Percentiles rank a stretch among this genome's conserved stretches.
Evolutionary conservation across 2,888 invertebrate species (phyloP).

Genomic region (Frankliniella fusca): DNA sequence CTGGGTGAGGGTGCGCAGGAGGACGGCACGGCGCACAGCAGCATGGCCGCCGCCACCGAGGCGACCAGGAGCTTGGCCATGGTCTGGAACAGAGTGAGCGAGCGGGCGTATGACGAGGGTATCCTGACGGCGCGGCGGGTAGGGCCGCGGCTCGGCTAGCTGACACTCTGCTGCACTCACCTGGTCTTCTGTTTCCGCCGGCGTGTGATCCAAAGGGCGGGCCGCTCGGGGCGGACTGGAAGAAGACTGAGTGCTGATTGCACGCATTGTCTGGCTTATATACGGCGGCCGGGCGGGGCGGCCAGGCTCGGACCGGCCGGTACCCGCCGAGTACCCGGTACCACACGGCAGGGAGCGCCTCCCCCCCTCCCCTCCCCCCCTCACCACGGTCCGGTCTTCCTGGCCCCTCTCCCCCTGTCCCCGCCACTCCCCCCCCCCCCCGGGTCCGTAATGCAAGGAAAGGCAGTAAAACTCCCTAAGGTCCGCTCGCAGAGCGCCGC

Average conservation of each 20-base stretch:
- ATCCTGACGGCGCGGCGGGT: neutral
- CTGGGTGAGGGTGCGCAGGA: neutral
- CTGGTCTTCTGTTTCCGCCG: neutral
- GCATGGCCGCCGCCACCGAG: neutral
- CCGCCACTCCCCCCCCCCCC: neutral
- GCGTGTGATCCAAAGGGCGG: neutral
- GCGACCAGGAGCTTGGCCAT: neutral
- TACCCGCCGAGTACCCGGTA: neutral
- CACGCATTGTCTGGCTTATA: neutral
- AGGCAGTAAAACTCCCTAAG: neutral
- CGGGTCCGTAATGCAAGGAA: neutral
- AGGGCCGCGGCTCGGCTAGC: neutral
- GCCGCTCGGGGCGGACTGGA: conserved; percentile 17
- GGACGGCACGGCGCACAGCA: neutral
- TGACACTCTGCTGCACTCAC: neutral
- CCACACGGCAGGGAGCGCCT: neutral
- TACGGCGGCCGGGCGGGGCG: neutral
- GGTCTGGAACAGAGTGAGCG: neutral
- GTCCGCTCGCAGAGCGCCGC: neutral
- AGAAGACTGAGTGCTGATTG: neutral
- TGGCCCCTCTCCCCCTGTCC: neutral
- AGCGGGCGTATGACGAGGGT: neutral
- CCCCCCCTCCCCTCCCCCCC: neutral
- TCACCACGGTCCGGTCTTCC: neutral
- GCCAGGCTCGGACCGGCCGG: neutral